Conservation (phyloP, 2,888 invertebrate species). For the Anthrax anthrax region DNA sequence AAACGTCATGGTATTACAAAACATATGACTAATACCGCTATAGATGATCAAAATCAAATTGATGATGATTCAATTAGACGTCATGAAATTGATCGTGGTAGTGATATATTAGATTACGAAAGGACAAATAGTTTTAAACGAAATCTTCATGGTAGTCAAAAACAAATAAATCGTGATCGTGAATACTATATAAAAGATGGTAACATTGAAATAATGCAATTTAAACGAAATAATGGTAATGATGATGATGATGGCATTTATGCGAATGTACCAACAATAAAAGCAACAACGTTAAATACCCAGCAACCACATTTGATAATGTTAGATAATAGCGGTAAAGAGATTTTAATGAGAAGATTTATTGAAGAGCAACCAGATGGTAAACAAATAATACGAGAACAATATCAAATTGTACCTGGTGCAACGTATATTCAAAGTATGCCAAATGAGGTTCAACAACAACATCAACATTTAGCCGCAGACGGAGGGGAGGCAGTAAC, state of each 20-base stretch:
- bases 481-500: neutral
- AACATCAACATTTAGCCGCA: too few relatives aligned
- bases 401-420: constrained; percentile 33
- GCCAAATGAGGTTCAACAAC: constrained; percentile 28
- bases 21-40: constrained; percentile 14
- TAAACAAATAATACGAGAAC: constrained; percentile 43
- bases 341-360: constrained; percentile 67
- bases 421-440: constrained; percentile 28
- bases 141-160: constrained; percentile 7
- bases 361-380: constrained; percentile 67
- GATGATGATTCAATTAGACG: constrained; percentile 60
- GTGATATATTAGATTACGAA: constrained; percentile 44
- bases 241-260: constrained; percentile 47
- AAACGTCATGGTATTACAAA: constrained; percentile 24
- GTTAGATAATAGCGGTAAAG: constrained; percentile 69
- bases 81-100: constrained; percentile 64
- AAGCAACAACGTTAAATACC: constrained; percentile 38
- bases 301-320: constrained; percentile 47
- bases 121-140: constrained; percentile 31
- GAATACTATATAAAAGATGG: constrained; percentile 72
- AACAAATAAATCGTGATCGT: constrained; percentile 30
- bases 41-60: constrained; percentile 38
- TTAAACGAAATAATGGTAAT: constrained; percentile 53
- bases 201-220: constrained; percentile 65
- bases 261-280: constrained; percentile 40